phyloP scores from a whole-genome alignment of 2,888 invertebrate species.

The Parelbella ahira region DNA sequence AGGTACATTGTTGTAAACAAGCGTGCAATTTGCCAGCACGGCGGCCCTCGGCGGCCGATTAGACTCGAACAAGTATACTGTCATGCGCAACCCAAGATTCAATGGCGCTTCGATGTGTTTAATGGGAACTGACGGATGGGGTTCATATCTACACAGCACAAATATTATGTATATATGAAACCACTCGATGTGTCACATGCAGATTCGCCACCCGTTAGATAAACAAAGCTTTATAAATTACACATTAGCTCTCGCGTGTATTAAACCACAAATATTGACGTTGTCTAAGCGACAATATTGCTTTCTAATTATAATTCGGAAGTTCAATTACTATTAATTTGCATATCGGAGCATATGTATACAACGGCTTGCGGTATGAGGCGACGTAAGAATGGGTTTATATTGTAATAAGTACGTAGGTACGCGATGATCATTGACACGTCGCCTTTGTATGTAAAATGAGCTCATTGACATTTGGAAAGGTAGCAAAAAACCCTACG shows the following conservation, averaged over 20 bases:
- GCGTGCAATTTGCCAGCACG: conserved; percentile 53
- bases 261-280: conserved; percentile 25
- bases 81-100: conserved; percentile 44
- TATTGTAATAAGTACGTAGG: conserved; percentile 16
- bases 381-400: conserved; percentile 5
- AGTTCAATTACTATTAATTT: conserved; percentile 25
- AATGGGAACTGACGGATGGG: conserved; percentile 41
- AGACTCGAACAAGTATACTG: conserved; percentile 47
- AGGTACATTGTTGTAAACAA: conserved; percentile 49
- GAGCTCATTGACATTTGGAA: conserved; percentile 53
- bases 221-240: conserved; percentile 25
- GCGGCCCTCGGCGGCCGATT: conserved; percentile 48
- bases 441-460: conserved; percentile 74
- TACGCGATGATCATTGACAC: conserved; percentile 58
- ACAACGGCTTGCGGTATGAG: conserved; percentile 15
- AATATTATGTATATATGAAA: too few species aligned
- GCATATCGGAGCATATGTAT: conserved; percentile 18
- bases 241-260: conserved; percentile 22
- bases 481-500: conserved; percentile 48
- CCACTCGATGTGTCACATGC: too few species aligned
- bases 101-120: conserved; percentile 41
- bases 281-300: conserved; percentile 22
- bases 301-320: conserved; percentile 26
- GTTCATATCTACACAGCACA: conserved; percentile 9
- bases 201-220: conserved; percentile 9